phyloP scores from a whole-genome alignment of 2,113 vertebrate species.

The Toxostoma redivivum region DNA sequence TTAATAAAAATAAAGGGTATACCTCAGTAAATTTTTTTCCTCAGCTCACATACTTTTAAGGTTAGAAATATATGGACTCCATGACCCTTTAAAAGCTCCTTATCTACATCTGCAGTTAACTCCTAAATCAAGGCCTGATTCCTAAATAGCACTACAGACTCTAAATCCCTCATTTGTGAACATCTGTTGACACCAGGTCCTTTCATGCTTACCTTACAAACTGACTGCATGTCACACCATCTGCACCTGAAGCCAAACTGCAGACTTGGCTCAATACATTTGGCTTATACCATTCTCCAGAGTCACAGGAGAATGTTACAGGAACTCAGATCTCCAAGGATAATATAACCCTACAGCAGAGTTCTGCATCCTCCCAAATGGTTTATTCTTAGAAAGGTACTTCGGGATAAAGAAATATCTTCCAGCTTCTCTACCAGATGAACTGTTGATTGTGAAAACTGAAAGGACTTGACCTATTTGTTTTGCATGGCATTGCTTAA shows the following conservation, averaged over 20 bases:
- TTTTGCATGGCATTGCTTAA: not conserved
- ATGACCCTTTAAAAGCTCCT: not conserved
- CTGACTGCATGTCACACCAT: not conserved
- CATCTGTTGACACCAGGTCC: not conserved
- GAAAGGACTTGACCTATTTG: not conserved
- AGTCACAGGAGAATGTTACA: not conserved
- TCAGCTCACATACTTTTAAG: not conserved
- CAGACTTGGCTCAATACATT: not conserved
- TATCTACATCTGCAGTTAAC: not conserved
- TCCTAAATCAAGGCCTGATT: not conserved
- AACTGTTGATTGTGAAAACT: not conserved
- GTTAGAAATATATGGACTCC: not conserved
- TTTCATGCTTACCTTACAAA: not conserved
- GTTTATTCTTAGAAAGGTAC: not conserved
- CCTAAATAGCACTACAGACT: not conserved
- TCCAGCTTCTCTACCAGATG: not conserved
- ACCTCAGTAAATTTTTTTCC: not conserved
- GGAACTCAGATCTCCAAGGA: not conserved
- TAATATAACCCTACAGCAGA: not conserved
- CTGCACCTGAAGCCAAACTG: not conserved
- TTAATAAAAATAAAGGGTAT: not conserved
- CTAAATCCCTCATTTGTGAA: not conserved
- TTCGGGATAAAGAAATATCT: not conserved
- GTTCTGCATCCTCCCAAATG: not conserved
- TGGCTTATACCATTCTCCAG: not conserved